Base-by-base conservation (phyloP, 2,888 invertebrate species). In the Agrochola lota region DNA sequence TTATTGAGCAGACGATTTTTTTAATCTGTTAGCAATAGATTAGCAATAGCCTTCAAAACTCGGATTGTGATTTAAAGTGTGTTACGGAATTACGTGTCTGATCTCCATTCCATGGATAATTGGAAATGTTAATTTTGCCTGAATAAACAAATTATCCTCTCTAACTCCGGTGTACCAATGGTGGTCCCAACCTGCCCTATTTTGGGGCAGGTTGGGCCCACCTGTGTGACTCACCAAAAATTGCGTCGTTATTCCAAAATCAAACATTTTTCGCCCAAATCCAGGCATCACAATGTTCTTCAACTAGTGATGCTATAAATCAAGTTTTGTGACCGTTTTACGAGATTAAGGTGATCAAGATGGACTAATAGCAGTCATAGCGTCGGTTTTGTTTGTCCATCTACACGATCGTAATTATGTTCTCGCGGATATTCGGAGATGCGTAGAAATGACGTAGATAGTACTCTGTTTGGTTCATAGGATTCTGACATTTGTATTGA, bases 311-410 rank as follows among this genome's bases (percentile, higher is more conserved):
- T 46, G 71, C 57, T 15, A 74, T 74, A 75, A 85, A 60, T 46
- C 30, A 20, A 63, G 60, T 26, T 74, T 78, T 66, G 78, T 81
- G 74, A 77, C 59, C n/a, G 66, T 78, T 84, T 84, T 85, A 84
- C 74, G 83, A 82, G 43, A 17, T 6, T 23, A 35, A 35, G 57
- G 59, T 85, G 81, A 74, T 81, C 64, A 85, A 66, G 69, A 23
- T 60, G 46, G 23, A 62, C 68, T 81, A 70, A 74, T 72, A 70
- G 59, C 30, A 12, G 74, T 30, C 59, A 69, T 70, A 77, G 57
- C 26, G 30, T 62, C 20, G 15, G 43, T 43, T 72, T 59, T 66
- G 62, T 66, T 85, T 62, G 71, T 71, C 46, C 55, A 59, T 78
- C 69, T 12, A 69, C 62, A 63, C 55, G 11, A 30, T 60, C 55